These are phyloP conservation scores for Poeciliopsis paucimaculata DNA, from an alignment of 2,797 vertebrate species.

Conservation along the genomic window DNA sequence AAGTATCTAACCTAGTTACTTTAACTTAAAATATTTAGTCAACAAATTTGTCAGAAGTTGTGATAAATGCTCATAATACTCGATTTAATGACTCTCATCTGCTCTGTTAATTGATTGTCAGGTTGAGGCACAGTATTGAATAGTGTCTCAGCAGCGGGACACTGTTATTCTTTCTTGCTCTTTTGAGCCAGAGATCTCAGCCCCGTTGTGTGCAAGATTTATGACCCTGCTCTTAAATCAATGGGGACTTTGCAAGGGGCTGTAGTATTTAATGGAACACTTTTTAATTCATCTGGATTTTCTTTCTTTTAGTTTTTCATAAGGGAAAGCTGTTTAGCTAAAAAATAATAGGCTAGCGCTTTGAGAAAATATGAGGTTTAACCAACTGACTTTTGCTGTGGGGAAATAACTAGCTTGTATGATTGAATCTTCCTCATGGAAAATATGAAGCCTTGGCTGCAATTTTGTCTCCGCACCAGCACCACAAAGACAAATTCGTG, in stretches of 20 bases:
- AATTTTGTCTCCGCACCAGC: conserved; percentile 43
- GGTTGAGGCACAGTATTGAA: conserved; percentile 59
- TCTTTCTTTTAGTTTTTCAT: conserved; percentile 62
- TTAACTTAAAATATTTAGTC: conserved; percentile 39
- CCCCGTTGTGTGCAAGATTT: conserved; percentile 71
- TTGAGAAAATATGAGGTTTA: conserved; percentile 45
- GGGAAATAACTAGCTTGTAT: conserved; percentile 48
- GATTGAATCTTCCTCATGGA: conserved; percentile 37
- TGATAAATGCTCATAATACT: conserved; percentile 54
- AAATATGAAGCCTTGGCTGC: conserved; percentile 21
- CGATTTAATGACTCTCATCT: conserved; percentile 57
- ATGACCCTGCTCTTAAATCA: conserved; percentile 75
- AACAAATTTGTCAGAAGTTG: conserved; percentile 39
- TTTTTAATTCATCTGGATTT: conserved; percentile 67
- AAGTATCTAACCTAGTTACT: conserved; percentile 14
- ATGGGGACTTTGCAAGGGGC: conserved; percentile 62
- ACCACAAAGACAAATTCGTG: conserved; percentile 39
- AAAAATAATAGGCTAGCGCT: conserved; percentile 27
- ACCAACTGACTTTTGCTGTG: conserved; percentile 31
- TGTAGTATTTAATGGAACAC: conserved; percentile 62
- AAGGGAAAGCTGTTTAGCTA: conserved; percentile 47
- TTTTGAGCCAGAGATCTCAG: conserved; percentile 60
- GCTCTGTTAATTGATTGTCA: conserved; percentile 68
- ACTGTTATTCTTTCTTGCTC: conserved; percentile 67
- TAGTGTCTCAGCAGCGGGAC: conserved; percentile 52